Evolutionary conservation across 30 jellyfish, hydroid and myxozoan species (phyloP).

Genomic region (Aurelia sp.): DNA sequence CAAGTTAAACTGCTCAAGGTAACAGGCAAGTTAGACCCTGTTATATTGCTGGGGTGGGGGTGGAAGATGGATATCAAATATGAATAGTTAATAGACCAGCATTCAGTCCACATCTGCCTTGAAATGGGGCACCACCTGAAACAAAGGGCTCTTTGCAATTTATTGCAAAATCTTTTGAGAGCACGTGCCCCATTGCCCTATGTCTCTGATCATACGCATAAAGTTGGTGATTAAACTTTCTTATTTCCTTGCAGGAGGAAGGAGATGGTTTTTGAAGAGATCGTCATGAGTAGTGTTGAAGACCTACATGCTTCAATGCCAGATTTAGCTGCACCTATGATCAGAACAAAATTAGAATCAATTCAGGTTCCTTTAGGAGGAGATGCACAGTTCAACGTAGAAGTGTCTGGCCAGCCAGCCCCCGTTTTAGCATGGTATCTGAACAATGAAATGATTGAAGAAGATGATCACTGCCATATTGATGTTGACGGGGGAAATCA

Average conservation of each 20-base stretch:
- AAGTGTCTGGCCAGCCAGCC: slow-evolving; percentile 79
- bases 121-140: too few relatives aligned
- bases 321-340: slow-evolving; percentile 56
- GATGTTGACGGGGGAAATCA: slow-evolving; percentile 62
- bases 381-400: slow-evolving; percentile 65
- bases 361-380: slow-evolving; percentile 45
- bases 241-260: slow-evolving; percentile 36
- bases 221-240: background rate
- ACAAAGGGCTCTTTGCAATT: too few relatives aligned
- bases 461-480: slow-evolving; percentile 55
- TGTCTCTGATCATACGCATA: background rate
- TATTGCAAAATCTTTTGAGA: too few relatives aligned
- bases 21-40: too few relatives aligned
- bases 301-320: slow-evolving; percentile 50
- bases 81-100: too few relatives aligned
- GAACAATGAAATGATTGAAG: slow-evolving; percentile 71
- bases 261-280: slow-evolving; percentile 45
- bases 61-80: too few relatives aligned
- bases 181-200: background rate
- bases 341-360: slow-evolving; percentile 45
- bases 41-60: too few relatives aligned
- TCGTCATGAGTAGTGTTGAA: slow-evolving; percentile 36
- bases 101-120: too few relatives aligned
- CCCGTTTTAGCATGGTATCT: slow-evolving; percentile 90
- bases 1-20: too few relatives aligned